Evolutionary conservation across 2,113 vertebrate genomes (phyloP).

Genomic region (Boleophthalmus pectinirostris): DNA sequence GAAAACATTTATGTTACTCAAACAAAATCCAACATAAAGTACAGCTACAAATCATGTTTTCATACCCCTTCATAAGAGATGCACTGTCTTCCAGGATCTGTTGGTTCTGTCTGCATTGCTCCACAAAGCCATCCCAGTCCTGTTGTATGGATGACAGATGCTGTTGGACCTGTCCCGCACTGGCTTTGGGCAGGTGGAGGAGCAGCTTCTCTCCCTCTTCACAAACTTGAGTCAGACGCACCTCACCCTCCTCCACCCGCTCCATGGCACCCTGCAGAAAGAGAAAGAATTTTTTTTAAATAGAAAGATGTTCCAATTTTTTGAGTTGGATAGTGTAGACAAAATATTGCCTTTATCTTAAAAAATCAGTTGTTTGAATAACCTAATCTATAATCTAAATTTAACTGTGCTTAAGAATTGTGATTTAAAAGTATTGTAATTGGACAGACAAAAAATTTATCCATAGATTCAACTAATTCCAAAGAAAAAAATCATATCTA

Average conservation of each 20-base stretch:
- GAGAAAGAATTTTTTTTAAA: background rate
- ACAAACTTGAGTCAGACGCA: slow-evolving; percentile 83
- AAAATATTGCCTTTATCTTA: too few species aligned
- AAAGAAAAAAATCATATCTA: too few species aligned
- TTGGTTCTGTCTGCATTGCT: slow-evolving; percentile 86
- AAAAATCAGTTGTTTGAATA: too few species aligned
- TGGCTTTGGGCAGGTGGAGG: slow-evolving; percentile 84
- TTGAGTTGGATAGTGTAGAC: too few species aligned
- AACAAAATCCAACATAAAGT: background rate
- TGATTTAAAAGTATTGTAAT: too few species aligned
- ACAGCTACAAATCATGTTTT: background rate
- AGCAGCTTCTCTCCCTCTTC: slow-evolving; percentile 89
- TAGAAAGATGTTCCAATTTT: too few species aligned
- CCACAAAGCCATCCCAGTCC: slow-evolving; percentile 90
- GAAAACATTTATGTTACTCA: background rate
- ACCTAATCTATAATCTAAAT: too few species aligned
- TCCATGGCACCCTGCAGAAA: slow-evolving; percentile 81
- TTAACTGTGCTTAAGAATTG: too few species aligned
- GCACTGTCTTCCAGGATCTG: slow-evolving; percentile 86
- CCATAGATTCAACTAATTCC: too few species aligned
- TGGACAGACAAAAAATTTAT: too few species aligned
- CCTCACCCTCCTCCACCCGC: slow-evolving; percentile 84
- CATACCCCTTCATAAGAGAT: slow-evolving; percentile 78
- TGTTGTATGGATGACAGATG: slow-evolving; percentile 87
- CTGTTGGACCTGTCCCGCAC: slow-evolving; percentile 86